These are phyloP conservation scores for Drosophila bocqueti DNA, from an alignment of 1,140 invertebrate genomes.

Conservation along the genomic window DNA sequence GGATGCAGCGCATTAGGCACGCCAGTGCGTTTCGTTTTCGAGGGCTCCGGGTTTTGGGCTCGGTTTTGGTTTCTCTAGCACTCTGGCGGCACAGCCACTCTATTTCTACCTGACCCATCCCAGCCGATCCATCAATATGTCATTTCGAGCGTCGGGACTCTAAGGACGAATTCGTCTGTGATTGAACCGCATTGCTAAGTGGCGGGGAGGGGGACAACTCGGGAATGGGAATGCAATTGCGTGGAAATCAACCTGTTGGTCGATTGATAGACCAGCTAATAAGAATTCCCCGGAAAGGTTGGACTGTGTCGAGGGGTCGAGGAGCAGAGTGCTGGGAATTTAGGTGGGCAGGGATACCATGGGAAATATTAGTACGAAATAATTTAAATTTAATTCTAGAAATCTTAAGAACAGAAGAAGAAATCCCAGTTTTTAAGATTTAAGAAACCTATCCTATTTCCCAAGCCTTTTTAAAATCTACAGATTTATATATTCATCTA, in stretches of 20 bases:
- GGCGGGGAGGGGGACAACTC: background rate
- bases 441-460: too few relatives aligned
- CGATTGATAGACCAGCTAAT: constrained; percentile 43
- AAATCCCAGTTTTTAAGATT: too few relatives aligned
- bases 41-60: constrained; percentile 5
- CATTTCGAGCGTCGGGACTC: constrained; percentile 20
- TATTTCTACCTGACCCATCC: constrained; percentile 34
- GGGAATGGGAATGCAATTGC: constrained; percentile 44
- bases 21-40: constrained; percentile 35
- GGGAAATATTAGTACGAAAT: background rate
- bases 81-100: constrained; percentile 10
- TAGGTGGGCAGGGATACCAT: background rate
- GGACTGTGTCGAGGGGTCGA: background rate
- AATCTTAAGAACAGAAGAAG: too few relatives aligned
- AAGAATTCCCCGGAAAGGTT: constrained; percentile 36
- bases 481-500: too few relatives aligned
- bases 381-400: too few relatives aligned
- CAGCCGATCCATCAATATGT: constrained; percentile 64
- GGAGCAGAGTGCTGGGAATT: background rate
- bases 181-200: constrained; percentile 26
- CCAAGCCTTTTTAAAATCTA: too few relatives aligned
- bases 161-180: constrained; percentile 39
- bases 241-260: constrained; percentile 63
- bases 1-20: constrained; percentile 70
- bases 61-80: constrained; percentile 27